Base-by-base conservation (phyloP, 2,113 vertebrate species). In the Pseudorasbora parva region DNA sequence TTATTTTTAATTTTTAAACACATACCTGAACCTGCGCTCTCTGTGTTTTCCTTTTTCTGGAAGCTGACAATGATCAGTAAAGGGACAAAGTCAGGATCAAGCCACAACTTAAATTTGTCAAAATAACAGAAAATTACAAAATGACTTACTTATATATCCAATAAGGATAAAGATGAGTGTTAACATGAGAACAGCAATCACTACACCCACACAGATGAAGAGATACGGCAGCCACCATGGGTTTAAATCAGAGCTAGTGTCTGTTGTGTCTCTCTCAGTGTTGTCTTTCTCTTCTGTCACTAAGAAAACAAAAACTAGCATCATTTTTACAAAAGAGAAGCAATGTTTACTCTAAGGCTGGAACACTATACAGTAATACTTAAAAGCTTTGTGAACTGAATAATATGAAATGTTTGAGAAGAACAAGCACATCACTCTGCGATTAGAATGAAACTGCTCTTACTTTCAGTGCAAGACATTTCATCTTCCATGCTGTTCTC, bases 191-290 rank as follows among this genome's bases (percentile, higher is more conserved):
- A 84, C 25, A 23, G 79, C 10, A 25, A 56, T 47, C 62, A 41
- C 4, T 60, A 51, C n/a, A 45, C 25, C 54, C 9, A 43, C 6
- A 60, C 62, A 84, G 64, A 84, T 72, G 12, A 33, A 49, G 30
- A 84, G 49, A 69, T 59, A 72, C 3, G 49, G 41, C 23, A 71
- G 9, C 83, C 83, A 73, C 14, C 23, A 43, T 17, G 2, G 23
- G 9, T 21, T 2, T 23, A 33, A 41, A 60, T 33, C n/a, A 21
- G 30, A 37, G 8, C 8, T 19, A 15, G 1, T 4, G 2, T 66
- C 27, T 33, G 7, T 19, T 9, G 12, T 45, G 5, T 25, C 56
- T 60, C 6, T 54, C 2, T 68, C 30, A 21, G 1, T 21, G 15
- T 21, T 57, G 23, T 23, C 37, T 45, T 2, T 33, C n/a, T n/a